Evolutionary conservation across 2,113 vertebrate genomes (phyloP).

Genomic region (Cryptomyrus ogoouensis): DNA sequence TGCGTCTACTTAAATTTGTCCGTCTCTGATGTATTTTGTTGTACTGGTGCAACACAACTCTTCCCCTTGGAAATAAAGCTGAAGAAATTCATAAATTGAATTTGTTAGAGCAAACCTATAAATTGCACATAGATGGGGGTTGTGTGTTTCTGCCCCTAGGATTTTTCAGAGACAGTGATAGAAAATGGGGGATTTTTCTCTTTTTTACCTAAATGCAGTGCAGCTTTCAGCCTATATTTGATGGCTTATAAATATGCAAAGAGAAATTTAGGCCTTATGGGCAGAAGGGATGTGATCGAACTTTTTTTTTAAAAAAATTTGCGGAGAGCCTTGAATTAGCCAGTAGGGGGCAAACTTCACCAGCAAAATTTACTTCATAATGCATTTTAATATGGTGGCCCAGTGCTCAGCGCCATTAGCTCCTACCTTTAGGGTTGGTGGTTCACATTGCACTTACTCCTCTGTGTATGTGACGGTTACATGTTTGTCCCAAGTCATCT

Average conservation of each 20-base stretch:
- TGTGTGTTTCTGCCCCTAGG: neutral
- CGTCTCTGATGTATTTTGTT: neutral
- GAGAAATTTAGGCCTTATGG: neutral
- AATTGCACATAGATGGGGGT: neutral
- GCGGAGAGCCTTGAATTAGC: neutral
- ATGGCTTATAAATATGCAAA: neutral
- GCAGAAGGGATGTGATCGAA: neutral
- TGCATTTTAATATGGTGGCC: neutral
- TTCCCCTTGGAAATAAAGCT: neutral
- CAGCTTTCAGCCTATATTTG: neutral
- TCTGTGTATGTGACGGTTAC: neutral
- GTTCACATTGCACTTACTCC: neutral
- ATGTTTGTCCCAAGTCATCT: neutral
- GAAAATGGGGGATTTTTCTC: neutral
- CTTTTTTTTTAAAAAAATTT: neutral
- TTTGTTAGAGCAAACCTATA: neutral
- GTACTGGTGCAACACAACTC: neutral
- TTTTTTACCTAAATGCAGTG: neutral
- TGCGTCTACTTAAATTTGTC: neutral
- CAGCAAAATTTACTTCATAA: neutral
- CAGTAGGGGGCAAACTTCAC: slow-evolving; percentile 1
- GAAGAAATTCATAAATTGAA: neutral
- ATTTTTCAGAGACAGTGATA: neutral
- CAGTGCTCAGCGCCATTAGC: neutral
- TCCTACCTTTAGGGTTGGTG: neutral